phyloP scores from a whole-genome alignment of 2,113 vertebrate genomes.

The Vimba vimba region DNA sequence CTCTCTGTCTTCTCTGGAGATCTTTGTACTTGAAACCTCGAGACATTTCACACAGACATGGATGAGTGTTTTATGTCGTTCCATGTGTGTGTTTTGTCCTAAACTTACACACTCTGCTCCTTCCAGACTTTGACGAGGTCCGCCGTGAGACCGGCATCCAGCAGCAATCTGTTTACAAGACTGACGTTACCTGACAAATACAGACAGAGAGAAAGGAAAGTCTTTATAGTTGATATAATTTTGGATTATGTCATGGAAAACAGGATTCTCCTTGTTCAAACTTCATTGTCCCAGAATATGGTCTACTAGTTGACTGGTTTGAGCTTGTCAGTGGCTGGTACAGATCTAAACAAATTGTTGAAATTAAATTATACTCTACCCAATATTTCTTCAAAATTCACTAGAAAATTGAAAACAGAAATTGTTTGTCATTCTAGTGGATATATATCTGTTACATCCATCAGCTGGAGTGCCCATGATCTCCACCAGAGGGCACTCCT shows the following conservation, averaged over 20 bases:
- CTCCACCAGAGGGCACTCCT: too few species aligned
- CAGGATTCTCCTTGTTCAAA: neutral
- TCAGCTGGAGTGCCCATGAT: too few species aligned
- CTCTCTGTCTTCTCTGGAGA: neutral
- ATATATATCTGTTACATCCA: neutral
- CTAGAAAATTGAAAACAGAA: neutral
- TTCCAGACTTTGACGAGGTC: slow-evolving; percentile 91
- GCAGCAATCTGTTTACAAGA: slow-evolving; percentile 86
- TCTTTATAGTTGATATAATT: neutral
- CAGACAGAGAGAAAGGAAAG: slow-evolving; percentile 34
- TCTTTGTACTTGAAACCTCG: neutral
- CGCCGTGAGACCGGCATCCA: slow-evolving; percentile 92
- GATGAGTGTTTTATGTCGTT: slow-evolving; percentile 12
- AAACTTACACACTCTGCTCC: slow-evolving; percentile 86
- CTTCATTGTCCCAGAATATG: neutral
- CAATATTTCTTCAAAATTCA: neutral
- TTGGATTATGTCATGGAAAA: neutral
- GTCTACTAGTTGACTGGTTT: neutral
- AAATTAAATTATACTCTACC: neutral
- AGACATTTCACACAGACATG: neutral
- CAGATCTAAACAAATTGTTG: neutral
- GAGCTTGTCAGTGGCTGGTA: neutral
- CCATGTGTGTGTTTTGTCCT: neutral
- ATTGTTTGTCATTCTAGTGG: neutral
- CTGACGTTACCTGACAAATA: slow-evolving; percentile 84